phyloP scores from a whole-genome alignment of 1,140 invertebrate species.

The Drosophila punjabiensis region DNA sequence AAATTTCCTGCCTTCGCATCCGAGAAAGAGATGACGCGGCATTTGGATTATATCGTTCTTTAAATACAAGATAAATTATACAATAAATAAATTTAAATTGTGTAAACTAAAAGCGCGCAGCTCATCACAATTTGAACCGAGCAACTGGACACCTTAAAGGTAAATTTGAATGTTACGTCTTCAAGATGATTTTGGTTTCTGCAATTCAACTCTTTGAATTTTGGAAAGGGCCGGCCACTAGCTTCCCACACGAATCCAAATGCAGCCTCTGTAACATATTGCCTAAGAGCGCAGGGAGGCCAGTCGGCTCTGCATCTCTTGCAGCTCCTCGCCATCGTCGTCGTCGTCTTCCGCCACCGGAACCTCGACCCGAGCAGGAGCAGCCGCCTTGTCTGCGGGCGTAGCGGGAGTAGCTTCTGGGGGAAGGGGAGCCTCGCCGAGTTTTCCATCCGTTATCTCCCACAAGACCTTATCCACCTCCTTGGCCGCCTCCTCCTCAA shows the following conservation, averaged over 20 bases:
- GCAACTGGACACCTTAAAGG: constrained; percentile 50
- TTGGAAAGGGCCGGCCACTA: constrained; percentile 40
- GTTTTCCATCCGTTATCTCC: constrained; percentile 97
- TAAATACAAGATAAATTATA: constrained; percentile 65
- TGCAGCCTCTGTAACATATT: constrained; percentile 57
- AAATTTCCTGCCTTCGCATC: background rate
- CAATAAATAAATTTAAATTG: constrained; percentile 70
- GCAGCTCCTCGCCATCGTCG: constrained; percentile 86
- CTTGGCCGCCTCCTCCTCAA: constrained; percentile 96
- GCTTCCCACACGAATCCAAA: constrained; percentile 31
- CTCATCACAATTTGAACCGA: constrained; percentile 55
- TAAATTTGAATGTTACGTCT: constrained; percentile 34
- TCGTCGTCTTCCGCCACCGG: constrained; percentile 84
- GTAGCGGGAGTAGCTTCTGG: constrained; percentile 89
- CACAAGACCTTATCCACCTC: constrained; percentile 98
- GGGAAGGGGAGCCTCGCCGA: constrained; percentile 95
- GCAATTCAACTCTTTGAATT: constrained; percentile 37
- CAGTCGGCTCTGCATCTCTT: constrained; percentile 86
- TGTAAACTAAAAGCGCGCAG: constrained; percentile 44
- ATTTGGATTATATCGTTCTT: constrained; percentile 38
- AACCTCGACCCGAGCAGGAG: constrained; percentile 36
- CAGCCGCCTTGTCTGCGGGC: constrained; percentile 87
- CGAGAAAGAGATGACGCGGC: constrained; percentile 1
- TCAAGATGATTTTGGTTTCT: constrained; percentile 55
- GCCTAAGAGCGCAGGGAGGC: constrained; percentile 74